These are phyloP conservation scores for Regulus satrapa DNA, from an alignment of 2,113 vertebrate genomes.

Conservation along the genomic window DNA sequence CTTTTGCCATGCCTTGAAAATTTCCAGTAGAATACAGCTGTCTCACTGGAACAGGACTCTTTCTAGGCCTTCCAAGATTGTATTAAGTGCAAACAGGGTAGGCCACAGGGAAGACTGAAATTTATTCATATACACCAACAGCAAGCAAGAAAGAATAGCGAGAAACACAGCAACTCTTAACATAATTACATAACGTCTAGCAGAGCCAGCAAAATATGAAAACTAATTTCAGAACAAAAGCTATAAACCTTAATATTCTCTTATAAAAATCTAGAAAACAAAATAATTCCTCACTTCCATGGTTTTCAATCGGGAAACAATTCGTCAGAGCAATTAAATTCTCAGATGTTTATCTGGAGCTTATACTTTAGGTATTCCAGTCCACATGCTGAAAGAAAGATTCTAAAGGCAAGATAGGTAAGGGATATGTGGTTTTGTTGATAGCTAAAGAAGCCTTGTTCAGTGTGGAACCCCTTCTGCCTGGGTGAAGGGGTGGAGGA, in stretches of 20 bases:
- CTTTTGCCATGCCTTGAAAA: background rate
- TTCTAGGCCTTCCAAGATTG: background rate
- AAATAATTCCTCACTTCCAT: background rate
- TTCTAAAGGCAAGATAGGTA: background rate
- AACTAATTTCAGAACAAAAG: slow-evolving; percentile 48
- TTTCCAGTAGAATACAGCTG: background rate
- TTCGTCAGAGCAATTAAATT: slow-evolving; percentile 7
- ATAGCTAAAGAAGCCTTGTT: background rate
- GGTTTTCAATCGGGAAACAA: background rate
- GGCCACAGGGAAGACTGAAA: background rate
- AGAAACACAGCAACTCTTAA: slow-evolving; percentile 41
- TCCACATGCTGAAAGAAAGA: background rate
- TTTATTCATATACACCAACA: slow-evolving; percentile 13
- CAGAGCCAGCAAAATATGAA: slow-evolving; percentile 37
- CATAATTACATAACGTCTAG: slow-evolving; percentile 24
- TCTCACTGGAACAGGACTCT: background rate
- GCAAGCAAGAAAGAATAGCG: slow-evolving; percentile 31
- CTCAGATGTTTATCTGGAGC: slow-evolving; percentile 3
- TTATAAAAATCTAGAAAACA: background rate
- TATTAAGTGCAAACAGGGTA: background rate
- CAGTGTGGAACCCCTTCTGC: background rate
- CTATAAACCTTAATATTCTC: slow-evolving; percentile 24
- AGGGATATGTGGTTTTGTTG: background rate
- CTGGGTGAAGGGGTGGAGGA: background rate
- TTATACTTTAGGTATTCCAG: background rate